Evolutionary conservation across 2,888 invertebrate genomes (phyloP).

Genomic region (Malacosoma neustria): DNA sequence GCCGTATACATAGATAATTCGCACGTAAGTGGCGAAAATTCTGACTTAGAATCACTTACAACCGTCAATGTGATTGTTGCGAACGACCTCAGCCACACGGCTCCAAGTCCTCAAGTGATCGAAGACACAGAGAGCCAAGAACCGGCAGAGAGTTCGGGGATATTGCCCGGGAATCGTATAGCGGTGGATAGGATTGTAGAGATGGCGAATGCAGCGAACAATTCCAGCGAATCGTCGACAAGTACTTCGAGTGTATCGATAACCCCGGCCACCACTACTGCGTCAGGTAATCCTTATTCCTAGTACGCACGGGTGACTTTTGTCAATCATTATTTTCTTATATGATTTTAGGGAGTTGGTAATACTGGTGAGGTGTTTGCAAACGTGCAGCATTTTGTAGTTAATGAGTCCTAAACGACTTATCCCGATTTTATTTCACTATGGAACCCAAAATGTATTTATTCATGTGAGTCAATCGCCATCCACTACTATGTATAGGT

Average conservation of each 20-base stretch:
- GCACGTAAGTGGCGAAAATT: conserved; percentile 38
- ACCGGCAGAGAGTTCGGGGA: conserved; percentile 33
- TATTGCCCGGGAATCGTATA: conserved; percentile 44
- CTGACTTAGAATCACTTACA: conserved; percentile 58
- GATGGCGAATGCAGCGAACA: conserved; percentile 37
- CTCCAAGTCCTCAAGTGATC: conserved; percentile 34
- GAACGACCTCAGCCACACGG: conserved; percentile 44
- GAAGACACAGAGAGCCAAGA: conserved; percentile 34
- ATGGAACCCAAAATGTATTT: too few relatives aligned
- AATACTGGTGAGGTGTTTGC: too few relatives aligned
- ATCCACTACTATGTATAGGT: too few relatives aligned
- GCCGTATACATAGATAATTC: conserved; percentile 66
- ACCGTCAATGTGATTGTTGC: conserved; percentile 68
- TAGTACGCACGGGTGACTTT: too few relatives aligned
- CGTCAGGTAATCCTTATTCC: conserved; percentile 68
- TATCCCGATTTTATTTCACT: too few relatives aligned
- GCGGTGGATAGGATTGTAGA: conserved; percentile 61
- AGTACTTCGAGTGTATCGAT: conserved; percentile 30
- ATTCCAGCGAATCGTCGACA: conserved; percentile 24
- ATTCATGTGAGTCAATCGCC: too few relatives aligned
- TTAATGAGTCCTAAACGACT: too few relatives aligned
- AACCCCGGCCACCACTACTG: conserved; percentile 47
- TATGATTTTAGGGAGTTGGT: too few relatives aligned
- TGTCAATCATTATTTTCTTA: too few relatives aligned
- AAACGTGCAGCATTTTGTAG: too few relatives aligned